Evolutionary conservation across 1,140 invertebrate genomes (phyloP).

Genomic region (Rhyzopertha dominica): DNA sequence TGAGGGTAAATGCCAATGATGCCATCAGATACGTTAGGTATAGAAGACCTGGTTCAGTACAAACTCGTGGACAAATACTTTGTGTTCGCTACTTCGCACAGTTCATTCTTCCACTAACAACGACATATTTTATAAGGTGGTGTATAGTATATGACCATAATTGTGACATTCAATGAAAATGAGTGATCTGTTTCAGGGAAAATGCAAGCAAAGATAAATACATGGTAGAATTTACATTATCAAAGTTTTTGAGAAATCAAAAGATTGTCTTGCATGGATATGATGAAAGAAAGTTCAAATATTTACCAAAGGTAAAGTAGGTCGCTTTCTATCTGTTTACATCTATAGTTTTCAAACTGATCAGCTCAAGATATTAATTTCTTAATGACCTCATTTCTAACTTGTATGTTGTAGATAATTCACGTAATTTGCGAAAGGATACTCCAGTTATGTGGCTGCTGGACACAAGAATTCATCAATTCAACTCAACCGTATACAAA

Average conservation of each 20-base stretch:
- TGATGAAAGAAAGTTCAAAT: conserved; percentile 70
- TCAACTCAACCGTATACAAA: conserved; percentile 46
- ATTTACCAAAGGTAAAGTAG: conserved; percentile 68
- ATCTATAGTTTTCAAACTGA: not conserved
- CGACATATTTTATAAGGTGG: conserved; percentile 63
- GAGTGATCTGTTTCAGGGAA: conserved; percentile 35
- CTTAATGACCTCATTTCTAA: conserved; percentile 1
- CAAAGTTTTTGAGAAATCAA: conserved; percentile 69
- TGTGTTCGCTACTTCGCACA: conserved; percentile 79
- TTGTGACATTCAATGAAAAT: conserved; percentile 11
- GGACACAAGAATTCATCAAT: conserved; percentile 45
- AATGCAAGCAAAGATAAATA: conserved; percentile 50
- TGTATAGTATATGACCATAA: conserved; percentile 4
- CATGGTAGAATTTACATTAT: conserved; percentile 59
- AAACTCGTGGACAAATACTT: conserved; percentile 75
- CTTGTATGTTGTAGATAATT: conserved; percentile 56
- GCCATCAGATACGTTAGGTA: conserved; percentile 77
- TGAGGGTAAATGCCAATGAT: conserved; percentile 70
- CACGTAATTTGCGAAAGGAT: conserved; percentile 73
- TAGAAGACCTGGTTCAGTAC: conserved; percentile 72
- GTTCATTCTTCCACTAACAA: conserved; percentile 73
- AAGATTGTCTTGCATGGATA: conserved; percentile 70
- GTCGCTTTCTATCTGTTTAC: not conserved
- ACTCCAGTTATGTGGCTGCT: conserved; percentile 61
- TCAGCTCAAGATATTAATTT: conserved; percentile 11